Base-by-base conservation (phyloP, 1,140 invertebrate species). In the Bilobella aurantiaca region DNA sequence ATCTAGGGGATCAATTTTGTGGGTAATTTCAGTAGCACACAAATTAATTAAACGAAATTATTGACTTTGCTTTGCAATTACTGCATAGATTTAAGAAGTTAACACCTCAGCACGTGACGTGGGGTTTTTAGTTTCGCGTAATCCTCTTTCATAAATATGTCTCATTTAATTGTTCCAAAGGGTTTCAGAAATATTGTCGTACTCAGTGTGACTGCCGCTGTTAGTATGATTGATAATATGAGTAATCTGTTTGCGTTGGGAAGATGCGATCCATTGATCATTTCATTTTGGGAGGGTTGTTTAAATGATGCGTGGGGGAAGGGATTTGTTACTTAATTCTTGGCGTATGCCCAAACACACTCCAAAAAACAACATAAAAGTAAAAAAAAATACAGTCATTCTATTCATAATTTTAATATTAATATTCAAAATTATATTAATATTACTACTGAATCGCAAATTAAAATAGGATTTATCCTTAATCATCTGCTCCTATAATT, bases 361-460 rank as follows among this genome's bases (percentile, higher is more conserved):
- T 53, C 49, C 49, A 5, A 53, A 53, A 53, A 53, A 53, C 49
- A 53, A 53, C 49, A 23, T 53, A n/a, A n/a, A n/a, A n/a, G n/a
- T n/a, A n/a, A n/a, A n/a, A n/a, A n/a, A n/a, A n/a, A n/a, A n/a
- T n/a, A n/a, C 49, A 53, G 12, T 53, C 49, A 53, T 14, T 16
- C 12, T 18, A 16, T 14, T 53, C 5, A 53, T 14, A 53, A 53
- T 23, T 42, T 42, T 8, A 53, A 23, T 23, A 12, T 53, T 14
- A 53, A n/a, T n/a, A n/a, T n/a, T n/a, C n/a, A n/a, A n/a, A n/a
- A n/a, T n/a, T n/a, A n/a, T n/a, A n/a, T n/a, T n/a, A n/a, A n/a
- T n/a, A n/a, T n/a, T n/a, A n/a, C n/a, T n/a, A n/a, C n/a, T n/a
- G n/a, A n/a, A n/a, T n/a, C n/a, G n/a, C n/a, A n/a, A n/a, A n/a